Percentiles rank a stretch among this genome's conserved stretches.
phyloP scores from a whole-genome alignment of 2,113 vertebrate genomes.

The Cervus canadensis region DNA sequence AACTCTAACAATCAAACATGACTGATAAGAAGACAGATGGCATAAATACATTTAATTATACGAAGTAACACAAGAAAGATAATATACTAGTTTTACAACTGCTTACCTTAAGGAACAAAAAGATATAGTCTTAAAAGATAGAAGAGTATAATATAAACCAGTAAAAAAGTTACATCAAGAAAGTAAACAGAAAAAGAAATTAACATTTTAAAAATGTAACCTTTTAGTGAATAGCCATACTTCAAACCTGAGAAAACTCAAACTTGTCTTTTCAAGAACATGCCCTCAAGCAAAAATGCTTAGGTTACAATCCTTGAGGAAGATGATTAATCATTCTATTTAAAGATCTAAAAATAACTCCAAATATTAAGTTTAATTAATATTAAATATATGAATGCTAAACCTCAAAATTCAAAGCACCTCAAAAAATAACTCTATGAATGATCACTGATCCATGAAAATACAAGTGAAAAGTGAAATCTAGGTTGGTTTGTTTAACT shows the following conservation, averaged over 20 bases:
- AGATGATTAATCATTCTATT: background rate
- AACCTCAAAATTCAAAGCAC: background rate
- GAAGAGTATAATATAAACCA: background rate
- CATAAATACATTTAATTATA: background rate
- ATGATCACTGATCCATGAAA: background rate
- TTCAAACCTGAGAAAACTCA: background rate
- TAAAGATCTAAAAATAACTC: conserved; percentile 17
- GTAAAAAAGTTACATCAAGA: background rate
- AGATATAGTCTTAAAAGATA: background rate
- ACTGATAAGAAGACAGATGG: background rate
- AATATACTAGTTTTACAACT: background rate
- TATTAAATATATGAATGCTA: conserved; percentile 12
- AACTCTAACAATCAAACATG: background rate
- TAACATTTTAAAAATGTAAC: background rate
- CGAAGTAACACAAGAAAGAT: background rate
- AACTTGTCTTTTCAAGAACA: background rate
- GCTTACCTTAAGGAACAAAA: background rate
- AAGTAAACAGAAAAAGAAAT: conserved; percentile 10
- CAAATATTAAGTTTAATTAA: background rate
- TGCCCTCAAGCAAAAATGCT: conserved; percentile 8
- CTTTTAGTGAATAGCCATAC: background rate
- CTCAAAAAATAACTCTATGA: background rate
- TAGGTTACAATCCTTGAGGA: background rate
- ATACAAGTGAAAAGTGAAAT: background rate
- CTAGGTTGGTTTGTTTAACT: background rate